Base-by-base conservation (phyloP, 1,140 invertebrate genomes). In the Zophobas atratus region DNA sequence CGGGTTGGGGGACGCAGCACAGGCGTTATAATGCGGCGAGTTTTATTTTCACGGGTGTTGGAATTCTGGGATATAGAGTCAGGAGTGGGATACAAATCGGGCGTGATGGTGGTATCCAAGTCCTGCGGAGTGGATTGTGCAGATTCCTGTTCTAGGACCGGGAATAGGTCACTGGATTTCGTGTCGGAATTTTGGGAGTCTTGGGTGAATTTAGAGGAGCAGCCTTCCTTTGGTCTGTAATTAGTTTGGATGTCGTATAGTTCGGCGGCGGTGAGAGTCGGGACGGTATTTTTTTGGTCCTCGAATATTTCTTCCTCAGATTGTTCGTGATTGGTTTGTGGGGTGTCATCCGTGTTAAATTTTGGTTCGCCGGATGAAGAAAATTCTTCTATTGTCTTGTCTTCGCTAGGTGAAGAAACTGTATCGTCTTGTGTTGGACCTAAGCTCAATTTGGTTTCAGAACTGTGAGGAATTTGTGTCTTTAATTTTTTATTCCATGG, bases 1-100 rank as follows among this genome's bases (percentile, higher is more conserved):
- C 83, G 87, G 33, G 86, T 89, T 4, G 93, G 93, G 55, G 93
- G 90, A 77, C 85, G 88, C 77, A 70, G 53, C 48, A 8, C 3
- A 8, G 81, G 76, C 8, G 32, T 74, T 73, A 53, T 67, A 2
- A 36, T 49, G n/a, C 39, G 32, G 55, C 6, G 55, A 35, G 3
- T 57, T 33, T 46, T 46, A 46, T 46, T 4, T 46, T 46, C 43
- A 46, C 8, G 49, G 49, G 3, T 51, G n/a, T 51, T 51, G 49
- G 49, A 51, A 32, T 51, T 51, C 20, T 20, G 20, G 20, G 20
- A 20, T 20, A 20, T 20, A 20, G 20, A 20, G 20, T 20, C 20
- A 20, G 20, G 20, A 20, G 20, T 20, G 20, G 20, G 20, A 20
- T 20, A 20, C 20, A 20, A 20, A 20, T 20, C 20, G 20, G 20